Percentiles rank a stretch among this genome's conserved stretches.
These are phyloP conservation scores for Hirundo rustica DNA, from an alignment of 2,797 vertebrate genomes.

Conservation along the genomic window DNA sequence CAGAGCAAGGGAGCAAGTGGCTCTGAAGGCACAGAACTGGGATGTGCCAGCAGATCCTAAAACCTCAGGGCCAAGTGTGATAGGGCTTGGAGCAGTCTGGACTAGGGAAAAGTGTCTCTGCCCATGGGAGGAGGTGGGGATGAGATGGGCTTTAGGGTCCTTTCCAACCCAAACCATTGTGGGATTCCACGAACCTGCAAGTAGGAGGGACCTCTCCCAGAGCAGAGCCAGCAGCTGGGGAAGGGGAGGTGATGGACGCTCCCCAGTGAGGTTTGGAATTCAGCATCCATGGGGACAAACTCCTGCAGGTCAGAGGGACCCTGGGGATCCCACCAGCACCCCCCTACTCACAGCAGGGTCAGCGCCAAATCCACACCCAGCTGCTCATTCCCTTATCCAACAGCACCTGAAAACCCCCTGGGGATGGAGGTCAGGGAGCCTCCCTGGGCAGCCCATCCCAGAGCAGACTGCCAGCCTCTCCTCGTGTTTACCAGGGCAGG, in stretches of 20 bases:
- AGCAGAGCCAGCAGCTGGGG: neutral
- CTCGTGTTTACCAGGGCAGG: neutral
- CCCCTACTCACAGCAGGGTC: neutral
- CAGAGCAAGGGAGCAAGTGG: fast-evolving
- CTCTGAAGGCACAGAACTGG: neutral
- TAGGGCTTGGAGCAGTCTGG: neutral
- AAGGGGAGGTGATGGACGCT: neutral
- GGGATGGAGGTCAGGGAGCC: neutral
- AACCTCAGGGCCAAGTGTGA: neutral
- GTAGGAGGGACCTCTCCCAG: neutral
- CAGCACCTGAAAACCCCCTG: neutral
- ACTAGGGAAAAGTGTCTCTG: neutral
- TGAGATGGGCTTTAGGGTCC: neutral
- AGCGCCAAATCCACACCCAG: neutral
- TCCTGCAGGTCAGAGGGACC: neutral
- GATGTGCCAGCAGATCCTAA: neutral
- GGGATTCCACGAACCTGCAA: neutral
- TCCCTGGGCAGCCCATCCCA: neutral
- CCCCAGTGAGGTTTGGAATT: fast-evolving
- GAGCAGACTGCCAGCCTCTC: neutral
- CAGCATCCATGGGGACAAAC: neutral
- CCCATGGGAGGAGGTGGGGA: neutral
- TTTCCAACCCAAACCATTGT: neutral
- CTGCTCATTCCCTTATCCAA: neutral
- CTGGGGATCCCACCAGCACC: neutral